A percentile compares a stretch with the other conserved stretches of the same genome.
Evolutionary conservation across 2,113 vertebrate genomes (phyloP).

Genomic region (Cathartes aura): DNA sequence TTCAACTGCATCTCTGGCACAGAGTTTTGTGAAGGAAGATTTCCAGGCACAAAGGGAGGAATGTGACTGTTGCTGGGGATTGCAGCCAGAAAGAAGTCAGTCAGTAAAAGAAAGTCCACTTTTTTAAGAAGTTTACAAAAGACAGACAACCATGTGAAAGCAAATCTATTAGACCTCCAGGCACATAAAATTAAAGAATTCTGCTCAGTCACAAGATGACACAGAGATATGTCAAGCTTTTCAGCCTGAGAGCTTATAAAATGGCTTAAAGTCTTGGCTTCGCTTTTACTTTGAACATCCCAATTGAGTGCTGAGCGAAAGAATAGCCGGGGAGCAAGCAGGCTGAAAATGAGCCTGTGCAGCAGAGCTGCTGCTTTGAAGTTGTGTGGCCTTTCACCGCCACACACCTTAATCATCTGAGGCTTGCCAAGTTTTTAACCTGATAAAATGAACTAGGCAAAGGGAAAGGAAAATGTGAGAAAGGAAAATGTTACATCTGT

Average conservation of each 20-base stretch:
- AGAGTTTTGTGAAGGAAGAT: not conserved
- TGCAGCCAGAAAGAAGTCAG: not conserved
- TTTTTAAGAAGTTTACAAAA: constrained; percentile 25
- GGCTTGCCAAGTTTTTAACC: not conserved
- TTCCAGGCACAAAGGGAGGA: not conserved
- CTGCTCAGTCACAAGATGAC: not conserved
- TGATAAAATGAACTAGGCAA: not conserved
- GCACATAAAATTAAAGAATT: constrained; percentile 13
- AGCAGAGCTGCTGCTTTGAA: not conserved
- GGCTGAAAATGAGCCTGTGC: constrained; percentile 24
- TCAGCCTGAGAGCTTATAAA: not conserved
- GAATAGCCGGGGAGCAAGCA: not conserved
- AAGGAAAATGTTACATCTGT: not conserved
- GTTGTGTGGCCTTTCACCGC: not conserved
- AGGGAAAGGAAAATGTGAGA: not conserved
- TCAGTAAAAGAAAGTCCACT: not conserved
- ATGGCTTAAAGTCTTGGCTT: constrained; percentile 21
- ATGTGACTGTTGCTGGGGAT: not conserved
- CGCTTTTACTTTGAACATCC: constrained; percentile 16
- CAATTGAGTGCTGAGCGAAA: not conserved
- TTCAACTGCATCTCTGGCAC: not conserved
- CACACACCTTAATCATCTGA: not conserved
- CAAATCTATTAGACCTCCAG: not conserved
- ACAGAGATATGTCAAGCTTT: not conserved
- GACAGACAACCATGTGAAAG: not conserved